Percentiles rank a stretch among this genome's conserved stretches.
Conservation (phyloP, 1,140 invertebrate species). For the Hylaeus volcanicus region DNA sequence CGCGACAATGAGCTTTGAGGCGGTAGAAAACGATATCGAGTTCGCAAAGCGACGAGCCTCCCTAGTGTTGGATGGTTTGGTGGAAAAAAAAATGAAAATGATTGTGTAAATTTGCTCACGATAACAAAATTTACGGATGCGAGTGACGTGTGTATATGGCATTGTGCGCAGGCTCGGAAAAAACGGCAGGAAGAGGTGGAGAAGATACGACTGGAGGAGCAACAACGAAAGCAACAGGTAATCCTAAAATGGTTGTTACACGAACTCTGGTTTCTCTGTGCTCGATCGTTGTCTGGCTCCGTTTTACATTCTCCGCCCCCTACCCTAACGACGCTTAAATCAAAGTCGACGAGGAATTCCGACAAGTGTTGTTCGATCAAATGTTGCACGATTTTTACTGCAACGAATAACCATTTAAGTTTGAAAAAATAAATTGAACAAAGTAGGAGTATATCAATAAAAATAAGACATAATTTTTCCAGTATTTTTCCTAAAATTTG, state of each 20-base stretch:
- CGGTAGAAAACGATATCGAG: no score
- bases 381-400: background rate
- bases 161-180: conserved; percentile 87
- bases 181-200: conserved; percentile 92
- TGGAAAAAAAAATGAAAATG: background rate
- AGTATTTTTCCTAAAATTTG: no score
- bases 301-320: background rate
- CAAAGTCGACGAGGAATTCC: background rate
- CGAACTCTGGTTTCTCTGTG: conserved; percentile 23
- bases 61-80: background rate
- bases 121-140: conserved; percentile 65
- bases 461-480: no score
- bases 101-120: conserved; percentile 30
- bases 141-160: conserved; percentile 75
- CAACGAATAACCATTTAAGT: no score
- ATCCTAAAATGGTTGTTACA: conserved; percentile 65
- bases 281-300: background rate
- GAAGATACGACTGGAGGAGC: conserved; percentile 91
- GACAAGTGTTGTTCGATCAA: background rate
- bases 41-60: background rate
- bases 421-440: no score
- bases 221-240: conserved; percentile 92
- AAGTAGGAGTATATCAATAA: no score
- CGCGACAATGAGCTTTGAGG: background rate
- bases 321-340: background rate